Percentiles rank a stretch among this genome's conserved stretches.
These are phyloP conservation scores for Hylia prasina DNA, from an alignment of 2,113 vertebrate species.

Conservation along the genomic window DNA sequence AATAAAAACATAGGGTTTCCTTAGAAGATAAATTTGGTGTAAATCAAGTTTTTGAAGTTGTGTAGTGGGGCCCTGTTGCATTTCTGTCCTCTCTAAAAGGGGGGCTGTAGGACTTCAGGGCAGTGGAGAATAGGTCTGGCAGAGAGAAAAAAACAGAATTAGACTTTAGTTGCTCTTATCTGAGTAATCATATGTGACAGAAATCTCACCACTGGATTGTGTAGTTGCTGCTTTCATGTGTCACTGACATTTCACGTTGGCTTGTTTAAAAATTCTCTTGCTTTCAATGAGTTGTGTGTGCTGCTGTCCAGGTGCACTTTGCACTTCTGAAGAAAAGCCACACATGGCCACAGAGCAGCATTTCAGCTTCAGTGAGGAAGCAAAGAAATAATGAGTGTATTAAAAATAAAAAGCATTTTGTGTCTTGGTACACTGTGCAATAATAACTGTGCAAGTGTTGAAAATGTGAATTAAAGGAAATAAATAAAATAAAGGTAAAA, in stretches of 20 bases:
- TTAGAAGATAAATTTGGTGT: not conserved
- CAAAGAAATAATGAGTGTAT: not conserved
- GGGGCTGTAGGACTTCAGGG: not conserved
- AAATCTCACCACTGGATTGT: not conserved
- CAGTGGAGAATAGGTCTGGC: not conserved
- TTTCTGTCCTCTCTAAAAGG: not conserved
- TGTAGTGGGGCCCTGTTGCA: not conserved
- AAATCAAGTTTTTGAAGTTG: not conserved
- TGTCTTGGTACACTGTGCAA: not conserved
- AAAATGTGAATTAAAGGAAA: not conserved
- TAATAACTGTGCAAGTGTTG: not conserved
- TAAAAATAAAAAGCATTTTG: not conserved
- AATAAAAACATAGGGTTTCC: not conserved
- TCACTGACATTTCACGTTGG: not conserved
- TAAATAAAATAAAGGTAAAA: not conserved
- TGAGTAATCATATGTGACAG: not conserved
- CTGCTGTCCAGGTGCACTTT: not conserved
- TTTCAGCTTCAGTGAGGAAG: not conserved
- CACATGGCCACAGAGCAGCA: rapidly evolving
- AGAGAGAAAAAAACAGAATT: not conserved
- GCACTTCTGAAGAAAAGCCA: not conserved
- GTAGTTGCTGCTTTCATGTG: not conserved
- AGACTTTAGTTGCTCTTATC: not conserved
- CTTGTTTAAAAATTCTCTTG: not conserved
- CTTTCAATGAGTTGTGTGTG: not conserved